These are phyloP conservation scores for Ectropis grisescens DNA, from an alignment of 1,140 invertebrate species.

Conservation along the genomic window DNA sequence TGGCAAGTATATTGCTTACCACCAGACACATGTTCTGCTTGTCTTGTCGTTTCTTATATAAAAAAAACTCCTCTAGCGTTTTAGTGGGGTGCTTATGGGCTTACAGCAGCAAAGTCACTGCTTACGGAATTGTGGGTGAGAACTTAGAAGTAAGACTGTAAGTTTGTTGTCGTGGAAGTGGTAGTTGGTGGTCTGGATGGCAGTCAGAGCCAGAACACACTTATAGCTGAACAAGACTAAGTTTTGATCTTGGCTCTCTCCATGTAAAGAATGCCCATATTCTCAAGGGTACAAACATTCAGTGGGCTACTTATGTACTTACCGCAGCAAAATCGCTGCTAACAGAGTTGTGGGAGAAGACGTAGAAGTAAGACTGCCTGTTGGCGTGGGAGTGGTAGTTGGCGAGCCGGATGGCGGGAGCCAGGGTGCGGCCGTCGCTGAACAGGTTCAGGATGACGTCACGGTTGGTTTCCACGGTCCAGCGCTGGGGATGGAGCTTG, in stretches of 20 bases:
- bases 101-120: conserved; percentile 79
- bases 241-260: no score
- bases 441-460: conserved; percentile 89
- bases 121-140: conserved; percentile 86
- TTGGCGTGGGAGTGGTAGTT: conserved; percentile 81
- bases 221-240: conserved; percentile 92
- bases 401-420: conserved; percentile 80
- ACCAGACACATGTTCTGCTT: no score
- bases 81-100: conserved; percentile 20
- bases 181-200: conserved; percentile 79
- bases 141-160: conserved; percentile 89
- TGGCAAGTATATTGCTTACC: no score
- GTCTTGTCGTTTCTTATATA: no score
- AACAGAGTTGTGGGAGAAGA: conserved; percentile 86
- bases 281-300: no score
- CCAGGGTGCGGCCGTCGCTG: conserved; percentile 86
- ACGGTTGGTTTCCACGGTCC: conserved; percentile 76
- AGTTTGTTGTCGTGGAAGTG: conserved; percentile 81
- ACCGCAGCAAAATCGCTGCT: conserved; percentile 80
- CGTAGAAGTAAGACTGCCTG: conserved; percentile 87
- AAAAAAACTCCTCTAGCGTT: no score
- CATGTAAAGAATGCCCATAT: no score
- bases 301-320: conserved; percentile 34
- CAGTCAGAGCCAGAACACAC: conserved; percentile 80
- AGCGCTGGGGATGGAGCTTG: conserved; percentile 73